Evolutionary conservation across 1,140 invertebrate genomes (phyloP).

Genomic region (Lutraria rhynchaena): DNA sequence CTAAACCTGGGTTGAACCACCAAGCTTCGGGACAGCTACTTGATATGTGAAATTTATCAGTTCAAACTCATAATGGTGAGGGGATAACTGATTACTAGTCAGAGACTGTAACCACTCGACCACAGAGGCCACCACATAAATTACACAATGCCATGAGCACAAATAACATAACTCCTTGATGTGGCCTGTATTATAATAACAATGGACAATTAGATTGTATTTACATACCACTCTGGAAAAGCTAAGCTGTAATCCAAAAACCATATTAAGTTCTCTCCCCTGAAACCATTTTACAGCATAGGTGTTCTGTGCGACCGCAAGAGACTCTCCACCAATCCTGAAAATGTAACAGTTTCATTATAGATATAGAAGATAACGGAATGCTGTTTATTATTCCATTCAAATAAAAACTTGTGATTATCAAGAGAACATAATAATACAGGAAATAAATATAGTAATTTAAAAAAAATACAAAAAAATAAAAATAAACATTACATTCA

Average conservation of each 20-base stretch:
- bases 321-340: conserved; percentile 96
- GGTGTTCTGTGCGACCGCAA: conserved; percentile 98
- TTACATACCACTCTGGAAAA: conserved; percentile 90
- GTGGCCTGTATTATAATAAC: too few relatives aligned
- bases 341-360: conserved; percentile 67
- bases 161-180: too few relatives aligned
- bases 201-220: too few relatives aligned
- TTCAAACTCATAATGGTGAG: too few relatives aligned
- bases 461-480: neutral
- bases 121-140: too few relatives aligned
- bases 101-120: too few relatives aligned
- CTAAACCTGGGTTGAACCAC: too few relatives aligned
- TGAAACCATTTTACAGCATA: conserved; percentile 99
- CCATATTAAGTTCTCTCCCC: conserved; percentile 98
- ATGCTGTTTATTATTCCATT: neutral
- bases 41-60: too few relatives aligned
- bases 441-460: neutral
- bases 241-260: conserved; percentile 96
- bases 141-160: too few relatives aligned
- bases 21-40: too few relatives aligned
- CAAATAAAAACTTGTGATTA: neutral
- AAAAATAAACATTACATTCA: too few relatives aligned
- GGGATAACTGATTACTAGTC: too few relatives aligned
- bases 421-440: neutral
- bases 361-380: conserved; percentile 65